Percentiles rank a stretch among this genome's conserved stretches.
Evolutionary conservation across 2,113 vertebrate species (phyloP).

Genomic region (Notechis scutatus): DNA sequence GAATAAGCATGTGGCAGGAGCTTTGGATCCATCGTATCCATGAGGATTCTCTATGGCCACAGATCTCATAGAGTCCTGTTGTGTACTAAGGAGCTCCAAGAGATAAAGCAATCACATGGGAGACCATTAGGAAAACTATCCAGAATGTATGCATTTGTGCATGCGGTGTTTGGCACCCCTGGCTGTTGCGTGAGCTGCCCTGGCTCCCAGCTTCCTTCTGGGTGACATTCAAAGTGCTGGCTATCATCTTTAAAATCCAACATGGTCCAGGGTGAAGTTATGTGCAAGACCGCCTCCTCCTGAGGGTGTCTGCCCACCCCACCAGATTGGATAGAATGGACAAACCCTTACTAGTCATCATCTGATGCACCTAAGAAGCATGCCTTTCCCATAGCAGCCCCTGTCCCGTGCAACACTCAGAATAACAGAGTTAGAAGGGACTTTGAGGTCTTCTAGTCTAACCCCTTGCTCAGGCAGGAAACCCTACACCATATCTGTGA

Average conservation of each 20-base stretch:
- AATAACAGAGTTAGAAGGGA: no score
- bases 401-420: neutral
- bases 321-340: neutral
- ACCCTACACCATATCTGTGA: neutral
- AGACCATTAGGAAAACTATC: neutral
- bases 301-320: neutral
- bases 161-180: neutral
- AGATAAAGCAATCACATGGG: neutral
- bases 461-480: no score
- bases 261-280: neutral
- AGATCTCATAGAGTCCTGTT: neutral
- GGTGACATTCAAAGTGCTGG: neutral
- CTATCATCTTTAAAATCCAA: neutral
- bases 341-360: neutral
- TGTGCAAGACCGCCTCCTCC: neutral
- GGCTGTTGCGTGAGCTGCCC: neutral
- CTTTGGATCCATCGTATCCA: neutral
- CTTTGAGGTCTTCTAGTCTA: no score
- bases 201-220: neutral
- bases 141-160: neutral
- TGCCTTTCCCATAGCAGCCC: neutral
- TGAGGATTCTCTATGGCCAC: neutral
- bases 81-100: neutral
- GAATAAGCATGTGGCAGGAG: neutral
- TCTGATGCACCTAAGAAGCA: neutral